phyloP scores from a whole-genome alignment of 2,888 invertebrate genomes.

The Spilosoma lubricipeda region DNA sequence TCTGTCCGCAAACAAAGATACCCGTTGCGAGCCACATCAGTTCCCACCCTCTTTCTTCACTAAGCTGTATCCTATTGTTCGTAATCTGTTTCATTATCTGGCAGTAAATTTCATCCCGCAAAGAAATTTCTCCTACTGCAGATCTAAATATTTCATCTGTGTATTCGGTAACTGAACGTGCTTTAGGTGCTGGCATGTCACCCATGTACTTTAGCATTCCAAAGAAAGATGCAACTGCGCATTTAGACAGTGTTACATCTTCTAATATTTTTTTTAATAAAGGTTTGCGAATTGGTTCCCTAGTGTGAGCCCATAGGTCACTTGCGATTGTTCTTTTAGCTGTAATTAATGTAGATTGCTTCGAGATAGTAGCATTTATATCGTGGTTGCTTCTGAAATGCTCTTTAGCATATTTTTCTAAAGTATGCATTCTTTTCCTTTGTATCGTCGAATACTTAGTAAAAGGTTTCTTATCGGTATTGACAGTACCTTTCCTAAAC shows the following conservation, averaged over 20 bases:
- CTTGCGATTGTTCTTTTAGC: constrained; percentile 88
- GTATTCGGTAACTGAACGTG: constrained; percentile 92
- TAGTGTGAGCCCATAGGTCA: constrained; percentile 93
- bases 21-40: constrained; percentile 96
- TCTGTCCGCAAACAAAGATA: constrained; percentile 92
- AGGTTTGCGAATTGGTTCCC: constrained; percentile 94
- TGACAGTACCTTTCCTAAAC: constrained; percentile 87
- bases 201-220: constrained; percentile 94
- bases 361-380: constrained; percentile 84
- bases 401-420: constrained; percentile 93
- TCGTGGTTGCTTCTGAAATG: constrained; percentile 89
- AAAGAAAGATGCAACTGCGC: constrained; percentile 91
- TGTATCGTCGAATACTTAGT: constrained; percentile 86
- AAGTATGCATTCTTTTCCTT: constrained; percentile 91
- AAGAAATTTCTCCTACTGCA: constrained; percentile 90
- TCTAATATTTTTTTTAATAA: constrained; percentile 91
- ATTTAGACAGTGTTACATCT: constrained; percentile 90
- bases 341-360: constrained; percentile 88
- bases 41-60: constrained; percentile 98
- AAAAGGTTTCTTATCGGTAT: constrained; percentile 73
- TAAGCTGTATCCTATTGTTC: constrained; percentile 92
- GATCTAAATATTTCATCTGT: constrained; percentile 95
- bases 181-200: constrained; percentile 93
- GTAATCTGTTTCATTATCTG: constrained; percentile 98
- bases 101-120: constrained; percentile 97